These are phyloP conservation scores for Erannis defoliaria DNA, from an alignment of 2,888 invertebrate species.

Conservation along the genomic window DNA sequence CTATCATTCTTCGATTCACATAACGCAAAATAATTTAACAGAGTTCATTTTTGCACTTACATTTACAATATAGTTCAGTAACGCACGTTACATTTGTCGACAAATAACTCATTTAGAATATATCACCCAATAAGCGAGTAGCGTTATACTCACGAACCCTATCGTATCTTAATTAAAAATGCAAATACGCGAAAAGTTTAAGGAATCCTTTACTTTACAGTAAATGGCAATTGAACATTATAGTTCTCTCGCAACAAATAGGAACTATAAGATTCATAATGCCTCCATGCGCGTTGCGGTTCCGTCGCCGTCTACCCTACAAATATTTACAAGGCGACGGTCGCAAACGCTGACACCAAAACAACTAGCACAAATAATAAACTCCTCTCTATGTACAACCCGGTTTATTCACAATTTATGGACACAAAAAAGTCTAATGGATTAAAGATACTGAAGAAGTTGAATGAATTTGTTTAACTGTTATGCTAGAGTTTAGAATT, in stretches of 20 bases:
- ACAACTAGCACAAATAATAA: conserved; percentile 82
- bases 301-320: conserved; percentile 44
- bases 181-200: conserved; percentile 85
- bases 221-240: conserved; percentile 86
- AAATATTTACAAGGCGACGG: conserved; percentile 69
- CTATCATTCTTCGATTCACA: conserved; percentile 86
- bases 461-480: conserved; percentile 80
- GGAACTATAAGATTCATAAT: conserved; percentile 87
- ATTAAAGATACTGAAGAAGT: conserved; percentile 70
- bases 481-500: conserved; percentile 86
- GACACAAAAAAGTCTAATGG: conserved; percentile 76
- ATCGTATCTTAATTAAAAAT: conserved; percentile 85
- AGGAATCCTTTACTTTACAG: conserved; percentile 84
- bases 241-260: conserved; percentile 86
- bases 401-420: conserved; percentile 75
- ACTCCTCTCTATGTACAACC: conserved; percentile 74
- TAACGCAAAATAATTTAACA: conserved; percentile 88
- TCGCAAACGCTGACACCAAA: conserved; percentile 68
- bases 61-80: conserved; percentile 85
- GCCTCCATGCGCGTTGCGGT: conserved; percentile 69
- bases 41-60: conserved; percentile 86
- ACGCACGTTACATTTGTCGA: conserved; percentile 80
- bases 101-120: conserved; percentile 83
- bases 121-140: conserved; percentile 86
- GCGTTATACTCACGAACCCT: conserved; percentile 81